Evolutionary conservation across 1,140 invertebrate genomes (phyloP).

Genomic region (Macrobrachium rosenbergii): DNA sequence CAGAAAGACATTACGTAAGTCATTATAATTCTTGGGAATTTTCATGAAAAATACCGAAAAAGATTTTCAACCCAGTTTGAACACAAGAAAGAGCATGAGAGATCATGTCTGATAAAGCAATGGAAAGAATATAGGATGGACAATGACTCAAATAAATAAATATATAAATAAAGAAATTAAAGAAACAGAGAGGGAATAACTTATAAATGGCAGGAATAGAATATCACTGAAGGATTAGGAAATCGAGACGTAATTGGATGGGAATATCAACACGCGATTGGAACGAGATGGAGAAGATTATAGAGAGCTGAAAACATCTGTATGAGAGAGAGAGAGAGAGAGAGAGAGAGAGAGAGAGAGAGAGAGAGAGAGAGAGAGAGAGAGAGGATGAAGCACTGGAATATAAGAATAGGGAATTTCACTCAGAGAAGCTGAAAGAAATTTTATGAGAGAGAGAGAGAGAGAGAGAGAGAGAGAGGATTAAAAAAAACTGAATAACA

Average conservation of each 20-base stretch:
- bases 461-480: not conserved
- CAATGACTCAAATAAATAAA: not conserved
- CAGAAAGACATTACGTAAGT: not conserved
- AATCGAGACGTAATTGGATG: not conserved
- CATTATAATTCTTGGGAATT: too few relatives aligned
- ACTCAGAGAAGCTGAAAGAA: not conserved
- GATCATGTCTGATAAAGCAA: not conserved
- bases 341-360: not conserved
- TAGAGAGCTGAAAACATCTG: not conserved
- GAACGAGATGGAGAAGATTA: slow-evolving; percentile 3
- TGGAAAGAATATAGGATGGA: not conserved
- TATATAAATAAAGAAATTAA: not conserved
- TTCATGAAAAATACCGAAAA: not conserved
- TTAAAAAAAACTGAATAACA: not conserved
- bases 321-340: not conserved
- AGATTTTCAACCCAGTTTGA: not conserved
- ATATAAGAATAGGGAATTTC: not conserved
- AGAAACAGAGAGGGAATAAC: not conserved
- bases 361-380: not conserved
- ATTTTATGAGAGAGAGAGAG: not conserved
- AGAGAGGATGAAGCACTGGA: too few relatives aligned
- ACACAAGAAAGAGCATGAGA: not conserved
- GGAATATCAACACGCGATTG: too few relatives aligned
- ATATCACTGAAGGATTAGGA: not conserved
- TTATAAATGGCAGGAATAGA: not conserved